Evolutionary conservation across 2,888 invertebrate genomes (phyloP), one percentile per base, ranked within the genome.

Genomic region (Ennomos fuscantarius): DNA sequence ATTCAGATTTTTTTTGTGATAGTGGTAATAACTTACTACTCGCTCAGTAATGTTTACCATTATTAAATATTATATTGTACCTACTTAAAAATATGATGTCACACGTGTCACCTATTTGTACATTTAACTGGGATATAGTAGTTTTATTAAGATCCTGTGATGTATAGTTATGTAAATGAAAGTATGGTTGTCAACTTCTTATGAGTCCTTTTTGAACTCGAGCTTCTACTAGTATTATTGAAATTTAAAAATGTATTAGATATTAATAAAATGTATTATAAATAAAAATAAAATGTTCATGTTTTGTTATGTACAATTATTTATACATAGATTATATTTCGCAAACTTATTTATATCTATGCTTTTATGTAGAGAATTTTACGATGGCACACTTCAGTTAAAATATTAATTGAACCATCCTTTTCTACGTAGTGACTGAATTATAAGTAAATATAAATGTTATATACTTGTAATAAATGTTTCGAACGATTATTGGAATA

Each of bases 111-210:
- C 2, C 3, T 15, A 15, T 24, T 24, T 24, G 6, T 24, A n/a
- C n/a, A 24, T 24, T 24, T 24, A 24, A 24, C 24, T 24, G 24
- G 24, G 24, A 24, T 24, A 24, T 24, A 24, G 35, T 52, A 39
- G 33, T 44, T 44, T 44, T 45, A 45, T 37, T 44, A 32, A 42
- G n/a, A 8, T 37, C 37, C 37, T 45, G 62, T 69, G 68, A 60
- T 50, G 71, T 69, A 24, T 24, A 61, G 46, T 45, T 49, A 52
- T 32, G 61, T 68, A 68, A 72, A 74, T 68, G 73, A 75, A 81
- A 75, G 79, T 77, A 89, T 87, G 89, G 89, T 89, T 89, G 89
- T 89, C 76, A 86, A 89, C 85, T 85, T 85, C 84, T 81, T 85
- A 86, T 69, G 82, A 87, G 89, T 87, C 87, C 42, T 79, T 85